phyloP scores from a whole-genome alignment of 2,888 invertebrate genomes.

The Andrena chrysosceles region DNA sequence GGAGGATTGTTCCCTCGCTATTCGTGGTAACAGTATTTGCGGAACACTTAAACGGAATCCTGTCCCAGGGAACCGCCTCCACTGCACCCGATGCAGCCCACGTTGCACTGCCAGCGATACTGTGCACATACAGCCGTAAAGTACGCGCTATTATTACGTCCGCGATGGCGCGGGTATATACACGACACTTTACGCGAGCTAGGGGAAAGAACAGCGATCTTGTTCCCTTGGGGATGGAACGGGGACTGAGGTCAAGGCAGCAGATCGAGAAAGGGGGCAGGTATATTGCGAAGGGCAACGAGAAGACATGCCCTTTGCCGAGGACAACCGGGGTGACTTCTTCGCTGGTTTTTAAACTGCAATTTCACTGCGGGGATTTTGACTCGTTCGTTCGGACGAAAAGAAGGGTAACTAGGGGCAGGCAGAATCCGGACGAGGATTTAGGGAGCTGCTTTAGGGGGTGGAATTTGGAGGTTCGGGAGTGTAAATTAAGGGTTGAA shows the following conservation, averaged over 20 bases:
- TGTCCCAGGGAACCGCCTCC: conserved; percentile 49
- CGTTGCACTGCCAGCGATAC: conserved; percentile 59
- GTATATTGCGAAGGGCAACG: background rate
- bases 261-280: conserved; percentile 11
- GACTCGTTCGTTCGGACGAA: no score
- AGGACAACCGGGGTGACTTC: no score
- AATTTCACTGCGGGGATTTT: no score
- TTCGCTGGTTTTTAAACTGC: no score
- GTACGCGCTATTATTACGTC: conserved; percentile 69
- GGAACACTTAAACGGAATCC: conserved; percentile 77
- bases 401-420: no score
- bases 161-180: conserved; percentile 51
- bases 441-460: no score
- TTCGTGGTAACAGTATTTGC: conserved; percentile 78
- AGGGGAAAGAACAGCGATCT: conserved; percentile 26
- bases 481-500: no score
- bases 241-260: background rate
- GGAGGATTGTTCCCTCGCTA: conserved; percentile 71
- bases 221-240: conserved; percentile 2
- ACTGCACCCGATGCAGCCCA: conserved; percentile 29
- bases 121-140: conserved; percentile 61
- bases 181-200: conserved; percentile 56
- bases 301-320: background rate
- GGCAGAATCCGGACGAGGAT: no score
- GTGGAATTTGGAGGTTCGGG: no score